phyloP scores from a whole-genome alignment of 1,140 invertebrate genomes.

The Calliopsis andreniformis region DNA sequence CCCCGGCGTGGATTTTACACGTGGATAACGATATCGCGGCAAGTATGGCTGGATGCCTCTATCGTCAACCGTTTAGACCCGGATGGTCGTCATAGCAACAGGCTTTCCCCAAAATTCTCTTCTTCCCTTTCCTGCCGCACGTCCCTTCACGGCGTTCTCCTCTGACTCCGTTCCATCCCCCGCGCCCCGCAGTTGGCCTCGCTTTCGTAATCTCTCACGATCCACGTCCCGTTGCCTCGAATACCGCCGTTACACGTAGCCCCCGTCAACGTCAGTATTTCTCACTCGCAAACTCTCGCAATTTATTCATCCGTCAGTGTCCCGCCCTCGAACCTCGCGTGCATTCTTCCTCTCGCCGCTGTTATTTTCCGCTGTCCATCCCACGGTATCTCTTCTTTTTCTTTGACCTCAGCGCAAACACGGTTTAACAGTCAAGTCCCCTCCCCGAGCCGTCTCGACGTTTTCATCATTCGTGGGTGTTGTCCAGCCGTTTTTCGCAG shows the following conservation, averaged over 20 bases:
- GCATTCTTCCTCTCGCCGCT: background rate
- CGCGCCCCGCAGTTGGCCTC: background rate
- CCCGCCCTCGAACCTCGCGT: background rate
- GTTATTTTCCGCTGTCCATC: constrained; percentile 17
- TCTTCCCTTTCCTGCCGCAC: constrained; percentile 10
- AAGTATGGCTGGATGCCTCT: constrained; percentile 64
- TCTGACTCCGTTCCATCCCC: background rate
- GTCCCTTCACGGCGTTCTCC: constrained; percentile 1
- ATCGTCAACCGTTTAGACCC: constrained; percentile 73
- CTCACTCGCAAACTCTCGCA: background rate
- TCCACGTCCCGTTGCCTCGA: background rate
- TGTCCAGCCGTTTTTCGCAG: constrained; percentile 2
- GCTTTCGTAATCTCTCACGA: constrained; percentile 16
- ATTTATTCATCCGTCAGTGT: background rate
- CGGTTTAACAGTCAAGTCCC: background rate
- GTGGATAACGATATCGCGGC: constrained; percentile 55
- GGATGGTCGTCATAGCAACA: constrained; percentile 79
- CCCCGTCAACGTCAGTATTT: background rate
- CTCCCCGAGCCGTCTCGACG: background rate
- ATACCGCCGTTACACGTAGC: background rate
- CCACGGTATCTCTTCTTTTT: constrained; percentile 1
- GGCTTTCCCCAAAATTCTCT: constrained; percentile 75
- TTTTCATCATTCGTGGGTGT: background rate
- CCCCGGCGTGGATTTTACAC: constrained; percentile 42
- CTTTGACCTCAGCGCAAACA: background rate